Percentiles rank a stretch among this genome's conserved stretches.
Evolutionary conservation across 1,140 invertebrate species (phyloP).

Genomic region (Drosophila virilis): DNA sequence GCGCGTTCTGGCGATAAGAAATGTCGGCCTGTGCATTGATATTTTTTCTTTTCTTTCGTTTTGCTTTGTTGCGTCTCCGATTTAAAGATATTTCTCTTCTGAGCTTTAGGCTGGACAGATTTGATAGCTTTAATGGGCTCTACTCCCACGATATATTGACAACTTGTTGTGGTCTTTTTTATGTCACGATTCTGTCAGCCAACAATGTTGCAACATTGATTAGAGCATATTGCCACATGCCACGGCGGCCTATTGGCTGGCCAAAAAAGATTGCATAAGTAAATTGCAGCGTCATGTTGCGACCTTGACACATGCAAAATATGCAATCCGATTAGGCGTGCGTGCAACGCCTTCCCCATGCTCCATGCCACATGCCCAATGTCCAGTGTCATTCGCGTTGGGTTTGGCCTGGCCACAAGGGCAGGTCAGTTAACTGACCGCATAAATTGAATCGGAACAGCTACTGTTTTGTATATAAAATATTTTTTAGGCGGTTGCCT

Average conservation of each 20-base stretch:
- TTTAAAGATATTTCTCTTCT: not conserved
- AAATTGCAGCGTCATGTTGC: slow-evolving; percentile 9
- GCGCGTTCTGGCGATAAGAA: slow-evolving; percentile 43
- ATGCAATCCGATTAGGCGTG: slow-evolving; percentile 3
- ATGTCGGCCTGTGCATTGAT: slow-evolving; percentile 61
- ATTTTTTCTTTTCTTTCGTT: slow-evolving; percentile 33
- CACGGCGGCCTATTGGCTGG: not conserved
- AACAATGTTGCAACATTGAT: slow-evolving; percentile 14
- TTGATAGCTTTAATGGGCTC: not conserved
- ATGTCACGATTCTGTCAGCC: not conserved
- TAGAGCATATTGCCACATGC: slow-evolving; percentile 1
- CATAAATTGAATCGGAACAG: slow-evolving; percentile 9
- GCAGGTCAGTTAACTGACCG: slow-evolving; percentile 27
- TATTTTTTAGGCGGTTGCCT: slow-evolving; percentile 41
- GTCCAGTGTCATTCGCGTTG: not conserved
- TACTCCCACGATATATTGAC: not conserved
- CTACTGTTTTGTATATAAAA: slow-evolving; percentile 7
- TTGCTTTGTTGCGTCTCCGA: not conserved
- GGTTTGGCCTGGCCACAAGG: slow-evolving; percentile 11
- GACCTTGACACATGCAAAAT: slow-evolving; percentile 5
- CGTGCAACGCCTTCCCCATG: not conserved
- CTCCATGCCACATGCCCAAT: not conserved
- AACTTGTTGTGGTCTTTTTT: not conserved
- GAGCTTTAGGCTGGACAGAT: not conserved
- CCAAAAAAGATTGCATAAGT: slow-evolving; percentile 6